Base-by-base conservation (phyloP, 2,113 vertebrate species). In the Pachypanchax playfairii region DNA sequence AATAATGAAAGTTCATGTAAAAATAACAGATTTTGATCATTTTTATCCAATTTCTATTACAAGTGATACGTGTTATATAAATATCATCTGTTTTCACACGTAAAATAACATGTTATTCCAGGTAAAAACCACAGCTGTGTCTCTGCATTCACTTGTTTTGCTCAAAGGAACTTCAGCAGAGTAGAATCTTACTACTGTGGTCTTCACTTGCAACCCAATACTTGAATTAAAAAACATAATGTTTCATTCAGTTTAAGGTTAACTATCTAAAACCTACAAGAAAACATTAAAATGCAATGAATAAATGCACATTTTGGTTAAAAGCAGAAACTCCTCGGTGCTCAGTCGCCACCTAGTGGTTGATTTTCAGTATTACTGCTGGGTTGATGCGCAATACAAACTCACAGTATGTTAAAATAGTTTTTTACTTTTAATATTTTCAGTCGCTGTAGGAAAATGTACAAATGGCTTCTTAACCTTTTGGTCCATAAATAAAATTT, bases 361-460 rank as follows among this genome's bases (percentile, higher is more conserved):
- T 50, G 0, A 44, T n/a, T 44, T 5, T 25, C 1, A 59, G 22
- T 3, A 52, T 14, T 20, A 18, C 21, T n/a, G 7, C 5, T n/a
- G 17, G 5, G 3, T 5, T 39, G 21, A n/a, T n/a, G n/a, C n/a
- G 48, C 17, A 18, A 15, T n/a, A 60, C 6, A 47, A 10, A 73
- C n/a, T 51, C 22, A 63, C 7, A 51, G 7, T 20, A n/a, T 20
- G 22, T 56, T 69, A 66, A 3, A 52, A 71, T 38, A 47, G n/a
- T n/a, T 52, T 1, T 15, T 2, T 41, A 15, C 2, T 22, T 88
- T 89, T 83, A 83, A 86, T 85, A 12, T 72, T 31, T 44, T 73
- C 18, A 67, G 35, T 47, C 61, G 33, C 57, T 63, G 72, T 84
- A 88, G 70, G 76, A 88, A 90, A 83, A 84, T 67, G 72, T 71